Evolutionary conservation across 2,888 invertebrate species (phyloP), one percentile per base, ranked within the genome.

Genomic region (Macrosiphum euphorbiae): DNA sequence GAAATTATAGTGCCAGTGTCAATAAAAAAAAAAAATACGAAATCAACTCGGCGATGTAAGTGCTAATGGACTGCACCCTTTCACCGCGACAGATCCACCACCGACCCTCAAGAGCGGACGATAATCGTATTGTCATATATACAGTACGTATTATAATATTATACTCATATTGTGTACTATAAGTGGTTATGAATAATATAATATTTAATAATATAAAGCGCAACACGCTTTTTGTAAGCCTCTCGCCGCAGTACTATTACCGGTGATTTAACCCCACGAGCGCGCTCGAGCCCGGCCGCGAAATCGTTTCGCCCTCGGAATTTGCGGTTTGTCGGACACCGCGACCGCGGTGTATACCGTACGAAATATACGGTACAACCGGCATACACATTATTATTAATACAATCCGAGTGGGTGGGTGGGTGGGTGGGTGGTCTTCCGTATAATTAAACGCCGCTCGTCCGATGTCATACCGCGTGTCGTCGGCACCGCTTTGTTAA

Each of bases 361-460:
- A 61, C 24, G 7, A 55, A 10, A n/a, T n/a, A 4, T n/a, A 7
- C 1, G 16, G 35, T 7, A 13, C 11, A 11, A 1, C 13, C 67
- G 16, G 16, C n/a, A 67, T 67, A n/a, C 61, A n/a, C n/a, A 67
- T 67, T 67, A 13, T 47, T 55, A 67, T 67, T 67, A 35, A 35
- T 67, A 67, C n/a, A n/a, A 67, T 67, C 67, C 67, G 67, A 67
- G 55, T 20, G 20, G 52, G 52, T 20, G 55, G 20, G 55, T 55
- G 24, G 20, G n/a, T 4, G n/a, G 61, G 13, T 13, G 61, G 11
- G 67, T n/a, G 35, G 16, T 35, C 35, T 67, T 67, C 67, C n/a
- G 67, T 67, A 67, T 67, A 67, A 67, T 67, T 67, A 67, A 67
- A 67, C 67, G 67, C 67, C 67, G n/a, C 67, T 67, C n/a, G 67